Conservation (phyloP, 2,888 invertebrate genomes). For the Leistus spinibarbis region DNA sequence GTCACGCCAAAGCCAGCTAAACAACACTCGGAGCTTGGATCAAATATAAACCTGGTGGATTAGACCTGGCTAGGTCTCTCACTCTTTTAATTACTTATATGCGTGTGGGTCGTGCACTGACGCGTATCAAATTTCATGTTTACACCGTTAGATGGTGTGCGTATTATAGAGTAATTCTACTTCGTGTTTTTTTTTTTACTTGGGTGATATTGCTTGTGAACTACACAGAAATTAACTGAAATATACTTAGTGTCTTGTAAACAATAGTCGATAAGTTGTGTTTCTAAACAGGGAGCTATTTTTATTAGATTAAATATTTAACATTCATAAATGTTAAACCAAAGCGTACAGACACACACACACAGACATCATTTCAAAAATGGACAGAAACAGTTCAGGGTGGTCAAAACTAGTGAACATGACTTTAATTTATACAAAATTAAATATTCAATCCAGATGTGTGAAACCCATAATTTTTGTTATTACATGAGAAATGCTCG, state of each 20-base stretch:
- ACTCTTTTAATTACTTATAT: background rate
- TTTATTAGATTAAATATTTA: too few species aligned
- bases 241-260: background rate
- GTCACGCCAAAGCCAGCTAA: background rate
- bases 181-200: background rate
- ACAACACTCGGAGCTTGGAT: background rate
- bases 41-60: background rate
- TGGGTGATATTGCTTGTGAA: background rate
- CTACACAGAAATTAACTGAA: background rate
- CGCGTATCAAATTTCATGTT: background rate
- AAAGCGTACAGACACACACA: too few species aligned
- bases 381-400: too few species aligned
- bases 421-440: background rate
- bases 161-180: background rate
- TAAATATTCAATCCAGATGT: background rate
- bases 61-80: background rate
- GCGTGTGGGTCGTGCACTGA: background rate
- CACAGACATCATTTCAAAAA: too few species aligned
- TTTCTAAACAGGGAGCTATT: too few species aligned
- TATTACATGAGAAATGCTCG: constrained; percentile 8
- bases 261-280: too few species aligned
- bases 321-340: too few species aligned
- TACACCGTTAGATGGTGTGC: background rate
- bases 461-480: constrained; percentile 11
- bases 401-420: too few species aligned